A percentile compares a stretch with the other conserved stretches of the same genome.
Evolutionary conservation across 2,797 vertebrate genomes (phyloP).

Genomic region (Orestias chungarensis): DNA sequence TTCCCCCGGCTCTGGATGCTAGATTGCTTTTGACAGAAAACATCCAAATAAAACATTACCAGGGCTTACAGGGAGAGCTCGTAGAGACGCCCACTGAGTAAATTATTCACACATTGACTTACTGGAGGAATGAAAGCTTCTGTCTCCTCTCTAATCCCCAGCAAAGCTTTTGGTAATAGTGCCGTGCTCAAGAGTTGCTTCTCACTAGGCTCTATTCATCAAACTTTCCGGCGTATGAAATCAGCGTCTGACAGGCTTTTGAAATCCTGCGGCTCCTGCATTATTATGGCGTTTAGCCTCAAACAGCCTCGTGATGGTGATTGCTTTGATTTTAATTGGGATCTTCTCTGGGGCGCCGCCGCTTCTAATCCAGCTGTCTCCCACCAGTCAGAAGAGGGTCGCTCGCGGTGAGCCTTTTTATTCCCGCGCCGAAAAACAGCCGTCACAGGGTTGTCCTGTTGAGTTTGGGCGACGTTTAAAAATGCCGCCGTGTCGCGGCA

Average conservation of each 20-base stretch:
- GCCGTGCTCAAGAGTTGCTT: conserved; percentile 72
- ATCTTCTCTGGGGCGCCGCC: conserved; percentile 59
- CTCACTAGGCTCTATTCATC: conserved; percentile 76
- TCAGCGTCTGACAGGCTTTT: conserved; percentile 74
- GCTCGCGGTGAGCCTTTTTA: conserved; percentile 53
- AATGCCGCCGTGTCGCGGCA: conserved; percentile 43
- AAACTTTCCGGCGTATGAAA: conserved; percentile 78
- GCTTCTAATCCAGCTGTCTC: conserved; percentile 75
- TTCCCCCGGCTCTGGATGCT: conserved; percentile 44
- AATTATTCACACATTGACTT: conserved; percentile 79
- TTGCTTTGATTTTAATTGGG: conserved; percentile 81
- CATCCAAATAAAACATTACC: conserved; percentile 78
- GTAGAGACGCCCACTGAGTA: conserved; percentile 66
- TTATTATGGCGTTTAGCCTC: conserved; percentile 75
- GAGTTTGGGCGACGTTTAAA: conserved; percentile 42
- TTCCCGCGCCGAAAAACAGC: conserved; percentile 43
- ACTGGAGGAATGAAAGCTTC: conserved; percentile 73
- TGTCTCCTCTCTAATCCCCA: conserved; percentile 76
- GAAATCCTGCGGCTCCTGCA: conserved; percentile 66
- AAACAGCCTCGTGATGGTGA: conserved; percentile 73
- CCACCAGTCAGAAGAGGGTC: conserved; percentile 65
- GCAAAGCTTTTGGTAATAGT: conserved; percentile 78
- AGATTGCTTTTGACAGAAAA: conserved; percentile 76
- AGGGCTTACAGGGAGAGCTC: conserved; percentile 65
- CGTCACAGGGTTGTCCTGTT: conserved; percentile 52